A percentile compares a stretch with the other conserved stretches of the same genome.
phyloP scores from a whole-genome alignment of 2,113 vertebrate genomes.

The Pyxicephalus adspersus region DNA sequence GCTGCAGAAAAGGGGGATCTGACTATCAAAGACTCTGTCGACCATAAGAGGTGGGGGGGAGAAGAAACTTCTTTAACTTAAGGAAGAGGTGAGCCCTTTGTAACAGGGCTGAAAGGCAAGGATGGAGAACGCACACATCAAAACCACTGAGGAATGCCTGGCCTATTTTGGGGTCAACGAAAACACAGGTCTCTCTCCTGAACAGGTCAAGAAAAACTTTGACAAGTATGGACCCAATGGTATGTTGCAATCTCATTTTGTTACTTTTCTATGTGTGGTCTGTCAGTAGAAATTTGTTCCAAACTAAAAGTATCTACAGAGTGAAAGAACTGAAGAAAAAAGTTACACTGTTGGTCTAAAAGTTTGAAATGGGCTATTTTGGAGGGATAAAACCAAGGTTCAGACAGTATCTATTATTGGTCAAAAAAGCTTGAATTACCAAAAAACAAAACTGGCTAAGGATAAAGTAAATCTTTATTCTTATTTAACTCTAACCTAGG shows the following conservation, averaged over 20 bases:
- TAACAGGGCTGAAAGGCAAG: slow-evolving; percentile 59
- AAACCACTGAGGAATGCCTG: slow-evolving; percentile 78
- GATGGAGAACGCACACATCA: slow-evolving; percentile 86
- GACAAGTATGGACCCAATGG: slow-evolving; percentile 87
- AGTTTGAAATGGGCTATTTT: too few species aligned
- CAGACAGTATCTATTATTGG: too few species aligned
- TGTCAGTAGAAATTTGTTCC: not conserved
- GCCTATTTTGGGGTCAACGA: slow-evolving; percentile 83
- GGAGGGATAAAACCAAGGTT: too few species aligned
- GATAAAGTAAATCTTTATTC: too few species aligned
- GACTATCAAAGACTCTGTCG: slow-evolving; percentile 37
- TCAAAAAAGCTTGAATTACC: too few species aligned
- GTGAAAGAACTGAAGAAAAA: too few species aligned
- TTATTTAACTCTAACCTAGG: too few species aligned
- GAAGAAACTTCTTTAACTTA: slow-evolving; percentile 37
- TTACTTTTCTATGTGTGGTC: not conserved
- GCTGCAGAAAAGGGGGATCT: slow-evolving; percentile 45
- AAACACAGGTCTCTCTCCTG: slow-evolving; percentile 74
- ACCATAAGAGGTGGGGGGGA: slow-evolving; percentile 34
- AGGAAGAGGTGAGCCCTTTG: slow-evolving; percentile 44
- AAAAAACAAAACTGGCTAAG: too few species aligned
- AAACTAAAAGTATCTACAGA: not conserved
- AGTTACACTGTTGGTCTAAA: too few species aligned
- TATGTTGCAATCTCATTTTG: slow-evolving; percentile 62
- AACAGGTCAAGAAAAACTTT: slow-evolving; percentile 86